Conservation (phyloP, 2,888 invertebrate species). For the Caprella mutica region DNA sequence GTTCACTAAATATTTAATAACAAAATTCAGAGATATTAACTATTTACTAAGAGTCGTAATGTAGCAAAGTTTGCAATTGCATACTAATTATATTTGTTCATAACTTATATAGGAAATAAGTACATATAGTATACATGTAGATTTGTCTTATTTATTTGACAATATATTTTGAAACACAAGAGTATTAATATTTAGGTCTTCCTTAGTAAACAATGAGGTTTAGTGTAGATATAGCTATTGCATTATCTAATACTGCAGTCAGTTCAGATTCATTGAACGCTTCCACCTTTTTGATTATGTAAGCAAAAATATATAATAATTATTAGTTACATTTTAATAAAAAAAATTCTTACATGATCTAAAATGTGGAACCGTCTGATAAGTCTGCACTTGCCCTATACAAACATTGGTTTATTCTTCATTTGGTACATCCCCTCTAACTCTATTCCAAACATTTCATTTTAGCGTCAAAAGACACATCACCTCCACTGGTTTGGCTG, state of each 20-base stretch:
- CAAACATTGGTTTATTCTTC: not conserved
- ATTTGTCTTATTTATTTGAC: constrained; percentile 5
- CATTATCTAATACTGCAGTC: no score
- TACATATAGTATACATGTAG: constrained; percentile 8
- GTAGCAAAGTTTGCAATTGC: no score
- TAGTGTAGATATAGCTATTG: no score
- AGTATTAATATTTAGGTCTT: not conserved
- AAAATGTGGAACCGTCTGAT: no score
- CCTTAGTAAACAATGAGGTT: not conserved
- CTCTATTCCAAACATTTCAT: not conserved
- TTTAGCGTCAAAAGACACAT: not conserved
- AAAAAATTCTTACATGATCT: no score
- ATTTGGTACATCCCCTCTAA: not conserved
- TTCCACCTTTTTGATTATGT: no score
- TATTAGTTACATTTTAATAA: not conserved
- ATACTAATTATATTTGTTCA: not conserved
- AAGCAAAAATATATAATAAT: not conserved
- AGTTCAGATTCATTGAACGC: no score
- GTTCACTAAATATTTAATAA: no score
- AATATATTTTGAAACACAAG: not conserved
- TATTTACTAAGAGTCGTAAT: no score
- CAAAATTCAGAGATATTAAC: no score
- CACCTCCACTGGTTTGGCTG: not conserved
- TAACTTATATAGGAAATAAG: not conserved
- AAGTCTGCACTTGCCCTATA: not conserved